Base-by-base conservation (phyloP, 2,888 invertebrate genomes). In the Diabrotica balteata region DNA sequence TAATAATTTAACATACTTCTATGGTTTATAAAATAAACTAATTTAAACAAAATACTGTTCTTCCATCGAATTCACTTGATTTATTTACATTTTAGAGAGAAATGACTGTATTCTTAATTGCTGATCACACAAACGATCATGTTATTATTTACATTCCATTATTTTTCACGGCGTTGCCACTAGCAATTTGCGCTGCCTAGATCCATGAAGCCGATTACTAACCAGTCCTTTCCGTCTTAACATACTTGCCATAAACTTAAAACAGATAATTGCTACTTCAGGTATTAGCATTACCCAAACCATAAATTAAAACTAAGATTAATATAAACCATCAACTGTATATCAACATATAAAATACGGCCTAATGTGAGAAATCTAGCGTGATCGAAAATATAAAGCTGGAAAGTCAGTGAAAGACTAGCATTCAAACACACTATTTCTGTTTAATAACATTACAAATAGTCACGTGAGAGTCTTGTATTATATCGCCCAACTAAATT, bases 391-490 rank as follows among this genome's bases (percentile, higher is more conserved):
- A 69, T 67, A 71, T 68, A 64, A 71, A 71, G 66, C 55, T 63
- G 63, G 60, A 63, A 66, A 66, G 63, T 63, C 60, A 50, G 58
- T 62, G 64, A 62, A 59, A 62, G 63, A 67, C 63, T 62, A 59
- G 47, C 63, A 60, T 55, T 52, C 22, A 57, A 57, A 59, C 59
- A 71, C 57, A 61, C 58, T 58, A 55, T 53, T 64, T 57, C 51
- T 57, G 58, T 66, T 62, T 67, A 68, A 66, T 69, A 69, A 69
- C 61, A 66, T 63, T 61, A 63, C 62, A 59, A 66, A 71, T 62
- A 68, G 77, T 77, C 77, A 77, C 77, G 77, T 69, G 69, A 76
- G 76, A 74, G 68, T 70, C 70, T 71, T 75, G 77, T 77, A 72
- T 68, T 77, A 72, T 72, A 72, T 71, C 74, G 71, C 75, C 72